Percentiles rank a stretch among this genome's conserved stretches.
Conservation (phyloP, 2,888 invertebrate genomes). For the Drosophila prolongata region DNA sequence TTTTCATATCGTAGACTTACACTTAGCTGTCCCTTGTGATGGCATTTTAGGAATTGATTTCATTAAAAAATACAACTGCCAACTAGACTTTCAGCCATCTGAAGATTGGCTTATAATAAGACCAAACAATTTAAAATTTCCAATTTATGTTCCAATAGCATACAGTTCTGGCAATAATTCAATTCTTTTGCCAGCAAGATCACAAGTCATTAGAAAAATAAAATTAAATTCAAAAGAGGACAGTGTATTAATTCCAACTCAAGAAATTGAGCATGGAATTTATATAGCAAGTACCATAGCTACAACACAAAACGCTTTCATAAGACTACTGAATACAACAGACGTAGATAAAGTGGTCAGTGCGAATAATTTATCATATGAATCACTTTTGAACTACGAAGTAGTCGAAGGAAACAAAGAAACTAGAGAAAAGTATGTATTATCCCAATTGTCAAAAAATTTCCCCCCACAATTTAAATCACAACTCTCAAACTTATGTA, state of each 20-base stretch:
- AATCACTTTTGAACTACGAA: background rate
- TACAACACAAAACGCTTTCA: conserved; percentile 2
- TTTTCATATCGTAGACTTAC: too few species aligned
- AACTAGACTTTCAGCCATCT: background rate
- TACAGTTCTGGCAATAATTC: conserved; percentile 5
- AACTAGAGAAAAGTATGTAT: background rate
- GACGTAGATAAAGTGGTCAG: conserved; percentile 1
- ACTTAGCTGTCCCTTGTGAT: too few species aligned
- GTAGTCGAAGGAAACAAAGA: background rate
- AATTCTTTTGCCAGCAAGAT: conserved; percentile 7
- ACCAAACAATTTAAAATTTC: conserved; percentile 6
- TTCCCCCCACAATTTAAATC: too few species aligned
- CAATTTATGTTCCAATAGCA: conserved; percentile 4
- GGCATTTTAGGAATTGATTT: too few species aligned
- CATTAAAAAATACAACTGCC: too few species aligned
- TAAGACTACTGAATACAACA: conserved; percentile 2
- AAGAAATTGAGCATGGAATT: conserved; percentile 5
- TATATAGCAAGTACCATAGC: conserved; percentile 7
- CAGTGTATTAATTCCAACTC: conserved; percentile 3
- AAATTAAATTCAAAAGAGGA: conserved; percentile 4
- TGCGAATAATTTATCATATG: background rate
- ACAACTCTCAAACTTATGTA: too few species aligned
- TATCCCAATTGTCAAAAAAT: too few species aligned
- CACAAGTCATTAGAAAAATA: conserved; percentile 2
- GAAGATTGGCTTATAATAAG: background rate